Evolutionary conservation across 2,888 invertebrate species (phyloP).

Genomic region (Leptinotarsa haldemani): DNA sequence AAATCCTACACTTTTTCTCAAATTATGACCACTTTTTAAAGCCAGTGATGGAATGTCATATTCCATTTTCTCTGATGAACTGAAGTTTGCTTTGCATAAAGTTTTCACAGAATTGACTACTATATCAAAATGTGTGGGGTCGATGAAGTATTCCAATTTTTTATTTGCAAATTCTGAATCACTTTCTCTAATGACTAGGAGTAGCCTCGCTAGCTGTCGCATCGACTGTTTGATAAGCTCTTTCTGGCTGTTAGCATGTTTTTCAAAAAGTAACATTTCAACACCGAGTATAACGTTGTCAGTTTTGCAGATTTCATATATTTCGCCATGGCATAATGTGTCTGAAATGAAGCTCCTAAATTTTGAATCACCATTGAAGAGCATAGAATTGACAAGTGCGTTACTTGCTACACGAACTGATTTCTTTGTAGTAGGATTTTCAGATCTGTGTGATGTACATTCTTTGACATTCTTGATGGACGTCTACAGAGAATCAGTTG

Average conservation of each 20-base stretch:
- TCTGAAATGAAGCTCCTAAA: not conserved
- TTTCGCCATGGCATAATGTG: slow-evolving; percentile 4
- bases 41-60: slow-evolving; percentile 31
- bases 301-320: slow-evolving; percentile 13
- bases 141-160: slow-evolving; percentile 13
- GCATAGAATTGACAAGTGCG: slow-evolving; percentile 15
- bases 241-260: slow-evolving; percentile 34
- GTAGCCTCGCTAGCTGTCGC: slow-evolving; percentile 36
- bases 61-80: slow-evolving; percentile 14
- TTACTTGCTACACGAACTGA: slow-evolving; percentile 10
- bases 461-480: slow-evolving; percentile 18
- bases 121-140: no score
- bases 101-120: slow-evolving; percentile 16
- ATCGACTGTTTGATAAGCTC: slow-evolving; percentile 38
- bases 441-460: slow-evolving; percentile 5
- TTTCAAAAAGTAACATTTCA: slow-evolving; percentile 37
- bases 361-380: not conserved
- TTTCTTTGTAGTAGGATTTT: not conserved
- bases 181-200: not conserved
- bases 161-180: slow-evolving; percentile 15
- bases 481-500: slow-evolving; percentile 20
- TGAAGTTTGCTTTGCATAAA: slow-evolving; percentile 8
- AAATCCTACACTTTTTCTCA: slow-evolving; percentile 36
- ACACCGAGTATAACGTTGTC: slow-evolving; percentile 7
- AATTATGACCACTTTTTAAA: slow-evolving; percentile 32